Conservation (phyloP, 2,888 invertebrate genomes). For the Tenthredo notha region DNA sequence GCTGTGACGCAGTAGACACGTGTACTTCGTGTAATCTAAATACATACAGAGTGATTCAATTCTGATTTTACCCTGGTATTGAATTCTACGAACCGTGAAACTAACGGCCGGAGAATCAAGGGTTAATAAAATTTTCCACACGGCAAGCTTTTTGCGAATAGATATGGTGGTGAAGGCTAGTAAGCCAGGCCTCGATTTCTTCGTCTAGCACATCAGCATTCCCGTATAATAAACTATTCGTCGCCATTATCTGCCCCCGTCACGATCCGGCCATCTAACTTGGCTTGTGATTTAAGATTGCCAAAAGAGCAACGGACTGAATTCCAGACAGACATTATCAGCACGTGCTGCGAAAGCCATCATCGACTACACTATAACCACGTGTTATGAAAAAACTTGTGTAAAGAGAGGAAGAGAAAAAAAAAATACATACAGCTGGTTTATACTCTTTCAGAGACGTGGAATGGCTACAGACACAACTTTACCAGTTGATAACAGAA, state of each 20-base stretch:
- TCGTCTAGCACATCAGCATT: conserved; percentile 31
- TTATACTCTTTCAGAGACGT: neutral
- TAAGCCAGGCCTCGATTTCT: neutral
- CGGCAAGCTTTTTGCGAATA: neutral
- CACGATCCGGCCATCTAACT: conserved; percentile 28
- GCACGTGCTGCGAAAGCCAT: conserved; percentile 20
- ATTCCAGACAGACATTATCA: conserved; percentile 40
- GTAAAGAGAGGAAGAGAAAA: neutral
- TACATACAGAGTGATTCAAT: conserved; percentile 9
- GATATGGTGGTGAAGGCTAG: neutral
- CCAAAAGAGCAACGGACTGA: neutral
- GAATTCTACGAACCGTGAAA: conserved; percentile 20
- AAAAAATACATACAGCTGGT: neutral
- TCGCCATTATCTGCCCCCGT: conserved; percentile 24
- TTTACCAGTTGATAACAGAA: neutral
- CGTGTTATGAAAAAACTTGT: neutral
- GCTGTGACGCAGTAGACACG: neutral
- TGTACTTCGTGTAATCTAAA: neutral
- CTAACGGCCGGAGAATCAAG: conserved; percentile 2
- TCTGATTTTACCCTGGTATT: neutral
- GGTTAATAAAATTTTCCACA: conserved; percentile 3
- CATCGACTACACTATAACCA: neutral
- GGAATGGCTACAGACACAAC: neutral
- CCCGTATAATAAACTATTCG: conserved; percentile 19
- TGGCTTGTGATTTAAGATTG: conserved; percentile 22